Evolutionary conservation across 2,797 vertebrate genomes (phyloP).

Genomic region (Neosalanx taihuensis): DNA sequence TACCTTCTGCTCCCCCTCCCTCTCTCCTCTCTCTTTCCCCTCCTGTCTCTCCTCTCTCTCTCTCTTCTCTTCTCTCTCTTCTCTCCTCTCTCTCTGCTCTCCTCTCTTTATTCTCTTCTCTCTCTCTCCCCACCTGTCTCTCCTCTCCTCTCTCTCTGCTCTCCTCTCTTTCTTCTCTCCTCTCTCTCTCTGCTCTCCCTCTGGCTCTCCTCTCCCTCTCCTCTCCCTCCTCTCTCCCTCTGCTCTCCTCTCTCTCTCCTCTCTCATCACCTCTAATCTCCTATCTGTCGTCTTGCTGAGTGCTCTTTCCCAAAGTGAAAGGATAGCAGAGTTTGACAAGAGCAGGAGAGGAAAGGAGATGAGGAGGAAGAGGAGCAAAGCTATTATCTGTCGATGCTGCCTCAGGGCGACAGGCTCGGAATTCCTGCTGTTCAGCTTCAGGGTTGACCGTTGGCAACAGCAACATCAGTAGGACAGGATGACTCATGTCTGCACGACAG

Average conservation of each 20-base stretch:
- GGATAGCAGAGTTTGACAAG: slow-evolving; percentile 31
- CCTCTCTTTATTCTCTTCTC: neutral
- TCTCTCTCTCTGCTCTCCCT: neutral
- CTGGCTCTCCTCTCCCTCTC: neutral
- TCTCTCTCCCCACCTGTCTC: neutral
- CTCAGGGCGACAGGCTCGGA: slow-evolving; percentile 37
- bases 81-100: slow-evolving; percentile 1
- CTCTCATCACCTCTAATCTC: slow-evolving; percentile 1
- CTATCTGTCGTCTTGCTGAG: slow-evolving; percentile 35
- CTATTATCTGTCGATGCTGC: slow-evolving; percentile 18
- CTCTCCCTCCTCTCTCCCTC: neutral
- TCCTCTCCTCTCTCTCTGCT: neutral
- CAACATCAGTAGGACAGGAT: neutral
- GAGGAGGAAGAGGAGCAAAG: neutral
- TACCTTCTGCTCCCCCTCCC: slow-evolving; percentile 25
- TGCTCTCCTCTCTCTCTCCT: neutral
- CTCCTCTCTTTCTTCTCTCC: neutral
- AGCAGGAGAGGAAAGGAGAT: slow-evolving; percentile 6
- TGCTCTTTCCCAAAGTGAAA: slow-evolving; percentile 16
- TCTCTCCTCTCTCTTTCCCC: neutral
- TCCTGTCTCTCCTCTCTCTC: neutral
- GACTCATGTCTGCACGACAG: neutral
- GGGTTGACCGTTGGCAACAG: slow-evolving; percentile 5
- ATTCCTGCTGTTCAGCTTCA: slow-evolving; percentile 19
- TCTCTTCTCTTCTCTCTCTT: neutral